These are phyloP conservation scores for Hydropsyche betteni DNA, from an alignment of 2,888 invertebrate genomes.

Conservation along the genomic window DNA sequence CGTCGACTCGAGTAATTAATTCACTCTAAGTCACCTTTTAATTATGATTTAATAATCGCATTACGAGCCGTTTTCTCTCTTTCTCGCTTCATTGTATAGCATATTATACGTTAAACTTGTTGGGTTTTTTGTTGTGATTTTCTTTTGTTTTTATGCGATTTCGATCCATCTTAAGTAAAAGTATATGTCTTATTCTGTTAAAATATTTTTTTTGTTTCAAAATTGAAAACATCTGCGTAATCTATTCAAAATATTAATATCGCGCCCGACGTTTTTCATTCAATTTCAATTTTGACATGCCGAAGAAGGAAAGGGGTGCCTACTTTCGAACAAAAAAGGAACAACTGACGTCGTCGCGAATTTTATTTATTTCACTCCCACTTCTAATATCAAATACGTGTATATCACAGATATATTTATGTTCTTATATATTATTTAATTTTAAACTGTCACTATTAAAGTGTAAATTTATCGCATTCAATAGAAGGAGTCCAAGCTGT, in stretches of 20 bases:
- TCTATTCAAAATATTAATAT: constrained; percentile 11
- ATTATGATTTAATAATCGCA: constrained; percentile 52
- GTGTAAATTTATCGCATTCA: constrained; percentile 47
- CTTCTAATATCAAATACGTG: neutral
- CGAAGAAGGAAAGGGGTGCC: constrained; percentile 15
- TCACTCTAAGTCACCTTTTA: constrained; percentile 51
- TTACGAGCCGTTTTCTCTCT: constrained; percentile 42
- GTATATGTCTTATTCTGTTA: neutral
- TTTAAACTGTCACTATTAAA: constrained; percentile 29
- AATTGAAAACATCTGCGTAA: neutral
- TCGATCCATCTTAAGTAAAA: too few species aligned
- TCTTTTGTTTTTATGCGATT: too few species aligned
- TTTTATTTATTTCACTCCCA: constrained; percentile 16
- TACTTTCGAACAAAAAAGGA: neutral
- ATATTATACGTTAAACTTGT: too few species aligned
- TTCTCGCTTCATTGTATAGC: too few species aligned
- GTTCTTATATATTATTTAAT: constrained; percentile 15
- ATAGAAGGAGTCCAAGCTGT: constrained; percentile 46
- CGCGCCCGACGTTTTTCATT: neutral
- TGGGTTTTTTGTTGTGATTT: too few species aligned
- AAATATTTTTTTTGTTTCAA: too few species aligned
- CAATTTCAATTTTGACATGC: neutral
- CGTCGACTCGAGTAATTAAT: constrained; percentile 46
- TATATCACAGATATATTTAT: neutral
- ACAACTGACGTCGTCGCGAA: constrained; percentile 23